Base-by-base conservation (phyloP, 1,140 invertebrate species). In the Neoseiulus cucumeris region DNA sequence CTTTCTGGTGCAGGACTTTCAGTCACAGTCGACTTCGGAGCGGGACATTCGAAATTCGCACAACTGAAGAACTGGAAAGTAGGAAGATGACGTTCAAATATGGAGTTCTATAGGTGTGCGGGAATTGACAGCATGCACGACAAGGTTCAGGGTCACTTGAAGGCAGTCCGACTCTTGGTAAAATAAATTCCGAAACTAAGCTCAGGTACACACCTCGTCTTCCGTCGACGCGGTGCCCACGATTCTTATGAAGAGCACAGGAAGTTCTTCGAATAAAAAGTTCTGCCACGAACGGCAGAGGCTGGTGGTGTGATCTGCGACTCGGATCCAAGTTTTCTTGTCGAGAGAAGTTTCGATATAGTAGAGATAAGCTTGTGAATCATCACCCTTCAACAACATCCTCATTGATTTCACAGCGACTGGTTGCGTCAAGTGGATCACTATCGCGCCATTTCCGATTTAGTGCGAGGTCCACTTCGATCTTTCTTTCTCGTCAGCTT, bases 401-500 rank as follows among this genome's bases (percentile, higher is more conserved):
- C 86, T 83, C 80, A 97, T 86, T 7, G 89, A 91, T 51, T 85
- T 83, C 64, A 98, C 82, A 68, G 94, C 81, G 76, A 94, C 97
- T 1, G 95, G 94, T 77, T 98, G 95, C 20, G 90, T 88, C 67
- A 98, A 80, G 78, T 97, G 92, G 66, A 98, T 84, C 68, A 91
- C 81, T 73, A 98, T 97, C 68, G 85, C 83, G 33, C 94, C 93
- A 72, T 87, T 91, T 68, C 93, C 92, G 44, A 99, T 79, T 78
- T 98, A 94, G 80, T 98, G 95, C 76, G 93, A 98, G 1, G 93
- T 98, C 76, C 98, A 98, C 51, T 94, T 91, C 68, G 85, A 89
- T 76, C 98, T 93, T 93, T 93, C 98, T 79, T 98, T 91, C 77
- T 98, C 98, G 74, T 88, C 85, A 69, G 85, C 82, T 30, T 82